Conservation (phyloP, 2,113 vertebrate genomes). For the Brachirus orientalis region DNA sequence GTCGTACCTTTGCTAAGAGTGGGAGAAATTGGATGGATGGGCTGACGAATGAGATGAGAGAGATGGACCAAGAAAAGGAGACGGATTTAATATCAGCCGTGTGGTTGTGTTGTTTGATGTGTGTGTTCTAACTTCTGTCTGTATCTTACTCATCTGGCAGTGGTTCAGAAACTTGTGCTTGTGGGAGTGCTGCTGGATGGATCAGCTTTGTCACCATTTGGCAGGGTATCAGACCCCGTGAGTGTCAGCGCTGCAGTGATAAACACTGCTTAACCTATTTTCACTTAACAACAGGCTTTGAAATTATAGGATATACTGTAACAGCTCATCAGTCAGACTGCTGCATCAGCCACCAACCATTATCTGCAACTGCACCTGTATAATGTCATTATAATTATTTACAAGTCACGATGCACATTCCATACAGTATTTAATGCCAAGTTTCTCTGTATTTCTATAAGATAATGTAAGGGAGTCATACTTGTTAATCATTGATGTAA, state of each 20-base stretch:
- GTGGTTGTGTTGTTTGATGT: background rate
- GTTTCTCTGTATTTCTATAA: too few relatives aligned
- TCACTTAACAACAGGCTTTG: conserved; percentile 21
- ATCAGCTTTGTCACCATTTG: conserved; percentile 37
- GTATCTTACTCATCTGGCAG: background rate
- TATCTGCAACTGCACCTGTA: background rate
- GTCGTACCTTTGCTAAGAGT: background rate
- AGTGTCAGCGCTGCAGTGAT: conserved; percentile 24
- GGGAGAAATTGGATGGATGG: background rate
- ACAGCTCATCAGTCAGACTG: conserved; percentile 33
- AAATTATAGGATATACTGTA: conserved; percentile 22
- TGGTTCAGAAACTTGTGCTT: background rate
- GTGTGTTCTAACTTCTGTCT: conserved; percentile 1
- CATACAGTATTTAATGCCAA: too few relatives aligned
- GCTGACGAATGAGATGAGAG: background rate
- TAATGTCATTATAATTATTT: too few relatives aligned
- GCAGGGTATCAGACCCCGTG: conserved; percentile 24
- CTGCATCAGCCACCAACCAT: background rate
- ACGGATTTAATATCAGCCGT: background rate
- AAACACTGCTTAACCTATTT: conserved; percentile 61
- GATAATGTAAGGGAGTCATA: too few relatives aligned
- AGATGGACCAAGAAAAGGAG: background rate
- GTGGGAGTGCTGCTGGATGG: conserved; percentile 31
- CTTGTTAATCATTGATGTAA: too few relatives aligned
- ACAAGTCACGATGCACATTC: too few relatives aligned